Evolutionary conservation across 2,888 invertebrate genomes (phyloP).

Genomic region (Carterocephalus palaemon): DNA sequence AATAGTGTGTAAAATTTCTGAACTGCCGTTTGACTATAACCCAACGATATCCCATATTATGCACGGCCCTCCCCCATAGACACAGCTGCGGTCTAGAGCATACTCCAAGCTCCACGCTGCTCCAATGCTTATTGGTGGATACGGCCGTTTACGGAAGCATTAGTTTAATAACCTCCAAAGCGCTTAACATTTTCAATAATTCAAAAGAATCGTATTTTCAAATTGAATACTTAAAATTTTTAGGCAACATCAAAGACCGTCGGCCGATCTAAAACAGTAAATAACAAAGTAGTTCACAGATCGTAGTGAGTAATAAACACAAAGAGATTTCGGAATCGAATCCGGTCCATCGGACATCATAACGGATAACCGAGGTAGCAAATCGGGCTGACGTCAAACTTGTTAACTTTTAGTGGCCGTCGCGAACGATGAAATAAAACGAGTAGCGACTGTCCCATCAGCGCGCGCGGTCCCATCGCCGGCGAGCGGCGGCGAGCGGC

Average conservation of each 20-base stretch:
- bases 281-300: not conserved
- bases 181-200: no score
- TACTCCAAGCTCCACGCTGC: no score
- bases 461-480: not conserved
- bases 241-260: no score
- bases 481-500: not conserved
- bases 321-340: not conserved
- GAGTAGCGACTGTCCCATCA: slow-evolving; percentile 21
- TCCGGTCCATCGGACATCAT: slow-evolving; percentile 8
- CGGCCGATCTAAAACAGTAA: not conserved
- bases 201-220: slow-evolving; percentile 17
- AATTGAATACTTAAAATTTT: no score
- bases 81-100: no score
- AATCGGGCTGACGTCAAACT: slow-evolving; percentile 11
- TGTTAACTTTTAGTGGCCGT: slow-evolving; percentile 18
- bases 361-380: slow-evolving; percentile 11
- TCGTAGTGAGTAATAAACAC: not conserved
- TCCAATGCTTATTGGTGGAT: no score
- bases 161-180: no score
- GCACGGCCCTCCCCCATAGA: no score
- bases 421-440: slow-evolving; percentile 18
- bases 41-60: no score
- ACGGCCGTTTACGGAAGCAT: no score
- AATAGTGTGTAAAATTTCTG: no score
- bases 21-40: no score